phyloP scores from a whole-genome alignment of 2,113 vertebrate species.

The Sebastes schlegelii region DNA sequence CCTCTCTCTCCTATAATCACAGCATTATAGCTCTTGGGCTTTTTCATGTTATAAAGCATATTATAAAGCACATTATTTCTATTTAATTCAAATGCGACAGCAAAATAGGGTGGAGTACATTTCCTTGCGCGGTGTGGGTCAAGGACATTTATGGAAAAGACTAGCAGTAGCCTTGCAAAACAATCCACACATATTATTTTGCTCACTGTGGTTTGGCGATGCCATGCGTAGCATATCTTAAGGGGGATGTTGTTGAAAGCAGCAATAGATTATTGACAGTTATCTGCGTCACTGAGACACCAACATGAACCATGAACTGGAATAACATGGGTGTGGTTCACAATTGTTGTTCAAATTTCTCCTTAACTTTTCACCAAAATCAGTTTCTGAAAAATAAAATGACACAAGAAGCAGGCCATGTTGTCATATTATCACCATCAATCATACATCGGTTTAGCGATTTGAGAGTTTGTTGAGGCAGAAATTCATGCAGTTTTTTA shows the following conservation, averaged over 20 bases:
- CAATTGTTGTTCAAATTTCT: neutral
- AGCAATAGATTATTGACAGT: slow-evolving; percentile 4
- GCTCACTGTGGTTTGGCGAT: neutral
- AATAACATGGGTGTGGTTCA: slow-evolving; percentile 29
- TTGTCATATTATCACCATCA: neutral
- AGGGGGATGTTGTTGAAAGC: neutral
- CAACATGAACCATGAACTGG: neutral
- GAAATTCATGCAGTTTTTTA: neutral
- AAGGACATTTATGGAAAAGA: slow-evolving; percentile 1
- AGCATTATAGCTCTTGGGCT: slow-evolving; percentile 33
- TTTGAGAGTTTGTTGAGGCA: neutral
- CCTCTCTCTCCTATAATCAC: slow-evolving; percentile 61
- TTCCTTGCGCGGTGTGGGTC: neutral
- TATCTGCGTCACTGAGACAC: slow-evolving; percentile 17
- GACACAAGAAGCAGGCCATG: neutral
- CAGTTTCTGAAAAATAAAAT: neutral
- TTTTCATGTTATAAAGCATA: slow-evolving; percentile 17
- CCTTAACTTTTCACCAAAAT: neutral
- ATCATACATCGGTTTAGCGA: neutral
- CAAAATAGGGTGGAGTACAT: slow-evolving; percentile 17
- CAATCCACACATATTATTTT: slow-evolving; percentile 17
- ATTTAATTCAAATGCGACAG: slow-evolving; percentile 18
- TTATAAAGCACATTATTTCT: slow-evolving; percentile 33
- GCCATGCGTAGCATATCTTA: neutral
- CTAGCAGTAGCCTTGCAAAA: slow-evolving; percentile 26